Percentiles rank a stretch among this genome's conserved stretches.
Conservation (phyloP, 2,797 vertebrate genomes). For the Nothura maculosa region DNA sequence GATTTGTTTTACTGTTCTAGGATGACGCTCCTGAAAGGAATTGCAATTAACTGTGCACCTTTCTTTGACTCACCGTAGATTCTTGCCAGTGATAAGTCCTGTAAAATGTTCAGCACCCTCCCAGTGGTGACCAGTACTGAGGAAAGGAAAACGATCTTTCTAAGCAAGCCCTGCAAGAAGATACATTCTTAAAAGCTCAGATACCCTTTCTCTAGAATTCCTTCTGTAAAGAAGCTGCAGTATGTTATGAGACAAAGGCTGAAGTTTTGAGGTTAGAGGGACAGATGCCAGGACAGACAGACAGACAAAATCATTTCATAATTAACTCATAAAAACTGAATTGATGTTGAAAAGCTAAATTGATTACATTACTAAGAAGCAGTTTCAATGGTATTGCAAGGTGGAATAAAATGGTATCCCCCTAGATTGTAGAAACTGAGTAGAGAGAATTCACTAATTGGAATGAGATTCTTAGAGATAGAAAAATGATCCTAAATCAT, state of each 20-base stretch:
- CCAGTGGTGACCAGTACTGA: rapidly evolving
- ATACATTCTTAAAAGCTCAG: background rate
- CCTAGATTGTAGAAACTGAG: background rate
- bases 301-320: background rate
- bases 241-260: background rate
- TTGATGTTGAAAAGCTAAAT: background rate
- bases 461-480: background rate
- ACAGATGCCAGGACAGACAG: background rate
- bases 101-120: background rate
- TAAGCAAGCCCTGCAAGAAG: background rate
- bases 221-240: background rate
- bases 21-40: background rate
- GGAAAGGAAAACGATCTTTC: background rate
- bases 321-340: background rate
- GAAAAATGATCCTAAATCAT: background rate
- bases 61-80: background rate
- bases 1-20: background rate
- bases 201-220: background rate
- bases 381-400: background rate
- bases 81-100: background rate
- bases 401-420: background rate
- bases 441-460: background rate
- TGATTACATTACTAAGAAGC: background rate
- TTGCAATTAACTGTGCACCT: background rate
- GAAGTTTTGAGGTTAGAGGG: background rate